A percentile compares a stretch with the other conserved stretches of the same genome.
Conservation (phyloP, 2,888 invertebrate genomes). For the Campoletis raptor region DNA sequence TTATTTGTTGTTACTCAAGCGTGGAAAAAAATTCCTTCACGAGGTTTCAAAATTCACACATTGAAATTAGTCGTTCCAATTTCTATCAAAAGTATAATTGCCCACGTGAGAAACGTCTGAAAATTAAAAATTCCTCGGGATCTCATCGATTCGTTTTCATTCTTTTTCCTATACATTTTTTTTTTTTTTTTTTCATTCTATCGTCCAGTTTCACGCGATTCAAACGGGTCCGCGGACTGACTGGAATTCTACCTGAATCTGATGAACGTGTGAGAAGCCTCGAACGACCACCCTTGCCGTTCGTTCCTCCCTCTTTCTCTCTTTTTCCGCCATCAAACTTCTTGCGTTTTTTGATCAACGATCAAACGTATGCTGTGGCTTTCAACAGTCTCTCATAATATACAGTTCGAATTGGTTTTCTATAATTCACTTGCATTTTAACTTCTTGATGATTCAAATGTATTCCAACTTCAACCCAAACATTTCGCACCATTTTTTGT, state of each 20-base stretch:
- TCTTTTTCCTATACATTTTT: background rate
- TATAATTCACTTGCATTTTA: background rate
- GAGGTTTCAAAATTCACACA: background rate
- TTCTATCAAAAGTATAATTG: background rate
- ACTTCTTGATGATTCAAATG: background rate
- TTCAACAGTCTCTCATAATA: constrained; percentile 41
- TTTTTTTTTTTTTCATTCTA: constrained; percentile 46
- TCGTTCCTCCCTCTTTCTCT: constrained; percentile 13
- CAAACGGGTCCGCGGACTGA: constrained; percentile 36
- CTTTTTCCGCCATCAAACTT: constrained; percentile 1
- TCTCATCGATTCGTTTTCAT: constrained; percentile 1
- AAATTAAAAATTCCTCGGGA: constrained; percentile 40
- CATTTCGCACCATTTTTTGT: background rate
- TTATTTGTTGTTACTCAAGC: background rate
- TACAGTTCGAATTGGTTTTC: background rate
- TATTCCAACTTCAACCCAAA: background rate
- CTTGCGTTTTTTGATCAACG: constrained; percentile 13
- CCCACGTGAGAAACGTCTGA: background rate
- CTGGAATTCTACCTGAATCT: constrained; percentile 69
- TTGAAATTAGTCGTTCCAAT: background rate
- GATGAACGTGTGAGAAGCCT: constrained; percentile 62
- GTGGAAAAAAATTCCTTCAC: background rate
- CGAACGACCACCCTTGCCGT: constrained; percentile 61
- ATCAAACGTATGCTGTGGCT: constrained; percentile 15
- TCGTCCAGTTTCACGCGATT: constrained; percentile 59